Evolutionary conservation across 2,797 vertebrate genomes (phyloP).

Genomic region (Chrosomus eos): DNA sequence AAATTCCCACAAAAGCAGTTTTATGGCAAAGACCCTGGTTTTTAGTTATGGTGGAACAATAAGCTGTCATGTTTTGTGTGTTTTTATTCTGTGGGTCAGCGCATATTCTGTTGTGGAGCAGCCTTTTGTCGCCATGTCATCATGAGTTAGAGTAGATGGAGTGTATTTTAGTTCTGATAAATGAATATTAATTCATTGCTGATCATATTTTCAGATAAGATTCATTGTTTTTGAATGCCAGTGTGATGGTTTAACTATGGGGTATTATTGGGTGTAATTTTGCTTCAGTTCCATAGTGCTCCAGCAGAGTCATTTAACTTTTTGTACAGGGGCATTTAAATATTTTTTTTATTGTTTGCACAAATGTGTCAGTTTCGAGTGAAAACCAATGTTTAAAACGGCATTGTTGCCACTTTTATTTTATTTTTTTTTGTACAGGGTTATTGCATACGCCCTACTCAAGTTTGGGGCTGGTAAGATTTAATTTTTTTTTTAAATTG

Average conservation of each 20-base stretch:
- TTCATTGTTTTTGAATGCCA: not conserved
- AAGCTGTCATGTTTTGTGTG: conserved; percentile 35
- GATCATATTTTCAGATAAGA: not conserved
- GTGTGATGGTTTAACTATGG: not conserved
- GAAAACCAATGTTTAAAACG: not conserved
- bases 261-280: not conserved
- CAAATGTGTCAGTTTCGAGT: not conserved
- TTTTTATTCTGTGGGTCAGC: conserved; percentile 33
- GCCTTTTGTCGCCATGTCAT: conserved; percentile 31
- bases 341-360: not conserved
- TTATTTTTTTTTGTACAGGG: not conserved
- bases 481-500: too few species aligned
- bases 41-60: conserved; percentile 19
- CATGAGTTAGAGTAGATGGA: conserved; percentile 2
- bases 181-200: not conserved
- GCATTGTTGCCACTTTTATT: too few species aligned
- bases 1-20: conserved; percentile 43
- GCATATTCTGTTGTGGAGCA: conserved; percentile 8
- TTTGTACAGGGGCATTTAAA: not conserved
- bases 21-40: conserved; percentile 6
- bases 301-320: not conserved
- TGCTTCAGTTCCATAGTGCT: not conserved
- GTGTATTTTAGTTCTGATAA: conserved; percentile 3
- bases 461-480: not conserved
- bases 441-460: not conserved